phyloP scores from a whole-genome alignment of 1,140 invertebrate genomes.

The Hormaphis cornu region DNA sequence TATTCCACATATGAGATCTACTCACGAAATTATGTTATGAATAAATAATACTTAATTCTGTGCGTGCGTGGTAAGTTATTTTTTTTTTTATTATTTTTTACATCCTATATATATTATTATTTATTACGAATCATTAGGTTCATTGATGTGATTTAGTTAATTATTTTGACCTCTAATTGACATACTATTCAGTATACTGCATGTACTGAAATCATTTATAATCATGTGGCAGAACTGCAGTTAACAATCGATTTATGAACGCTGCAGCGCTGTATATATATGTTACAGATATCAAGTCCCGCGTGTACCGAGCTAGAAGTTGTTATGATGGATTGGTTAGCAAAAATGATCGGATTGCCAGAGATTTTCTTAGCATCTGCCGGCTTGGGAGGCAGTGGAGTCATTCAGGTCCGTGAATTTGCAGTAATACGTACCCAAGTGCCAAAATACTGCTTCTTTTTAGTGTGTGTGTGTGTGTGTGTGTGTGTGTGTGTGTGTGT shows the following conservation, averaged over 20 bases:
- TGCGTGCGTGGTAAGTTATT: not conserved
- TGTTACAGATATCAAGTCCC: slow-evolving; percentile 85
- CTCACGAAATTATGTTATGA: too few relatives aligned
- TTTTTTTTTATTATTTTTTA: too few relatives aligned
- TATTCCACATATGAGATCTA: too few relatives aligned
- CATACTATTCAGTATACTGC: too few relatives aligned
- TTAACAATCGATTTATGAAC: too few relatives aligned
- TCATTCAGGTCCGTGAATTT: slow-evolving; percentile 62
- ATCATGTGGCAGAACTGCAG: too few relatives aligned
- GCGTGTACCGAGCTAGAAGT: slow-evolving; percentile 97
- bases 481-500: too few relatives aligned
- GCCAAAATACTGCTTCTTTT: too few relatives aligned
- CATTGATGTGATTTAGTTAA: not conserved
- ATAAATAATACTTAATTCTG: too few relatives aligned
- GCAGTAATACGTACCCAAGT: not conserved
- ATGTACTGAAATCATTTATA: too few relatives aligned
- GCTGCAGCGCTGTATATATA: slow-evolving; percentile 60
- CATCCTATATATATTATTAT: too few relatives aligned
- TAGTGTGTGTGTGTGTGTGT: too few relatives aligned
- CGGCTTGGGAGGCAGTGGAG: slow-evolving; percentile 72
- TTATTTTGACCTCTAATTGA: not conserved
- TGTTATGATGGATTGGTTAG: slow-evolving; percentile 94
- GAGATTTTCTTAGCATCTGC: slow-evolving; percentile 72
- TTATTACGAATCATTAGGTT: not conserved
- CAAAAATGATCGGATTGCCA: slow-evolving; percentile 86